Base-by-base conservation (phyloP, 2,888 invertebrate species). In the Drosophila phalerata region DNA sequence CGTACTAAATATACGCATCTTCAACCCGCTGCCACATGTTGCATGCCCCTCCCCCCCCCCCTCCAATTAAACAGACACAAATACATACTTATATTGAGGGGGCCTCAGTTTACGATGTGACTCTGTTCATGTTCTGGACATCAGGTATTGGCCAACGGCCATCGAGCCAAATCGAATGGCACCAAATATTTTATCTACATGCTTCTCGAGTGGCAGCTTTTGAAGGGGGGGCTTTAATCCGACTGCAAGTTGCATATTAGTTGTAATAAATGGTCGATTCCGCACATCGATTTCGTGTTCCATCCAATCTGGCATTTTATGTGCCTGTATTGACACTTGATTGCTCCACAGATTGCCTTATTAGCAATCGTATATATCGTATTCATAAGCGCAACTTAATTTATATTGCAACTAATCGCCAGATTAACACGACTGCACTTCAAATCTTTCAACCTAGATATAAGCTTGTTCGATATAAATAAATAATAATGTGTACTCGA, bases 311-410 rank as follows among this genome's bases (percentile, higher is more conserved):
- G 63, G 48, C 55, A 71, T 60, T 86, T 85, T 85, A 81, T 74
- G 77, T 47, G 68, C 43, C 34, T 88, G 75, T 88, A 85, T 87
- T 87, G 85, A 89, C 88, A 85, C 45, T 85, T 85, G 89, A 85
- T 87, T 85, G 74, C 79, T 73, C 45, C 63, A 55, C 84, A 73
- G 87, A 84, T 84, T 85, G 88, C 73, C 76, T 67, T 85, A 79
- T 85, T 88, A 78, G 87, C 73, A 37, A 42, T 40, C 17, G 28
- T 52, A 55, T 51, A 15, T 57, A 57, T 57, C 55, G 49, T 32
- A 32, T 32, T 25, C 25, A 10, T 10, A 34, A 15, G 28, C 15
- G 10, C 28, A 30, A n/a, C 45, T 2, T 37, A 48, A 43, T 57
- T 43, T 52, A 61, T 63, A 55, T 43, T 22, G 38, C 52, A 45